phyloP scores from a whole-genome alignment of 1,140 invertebrate genomes.

The Vollenhovia emeryi region DNA sequence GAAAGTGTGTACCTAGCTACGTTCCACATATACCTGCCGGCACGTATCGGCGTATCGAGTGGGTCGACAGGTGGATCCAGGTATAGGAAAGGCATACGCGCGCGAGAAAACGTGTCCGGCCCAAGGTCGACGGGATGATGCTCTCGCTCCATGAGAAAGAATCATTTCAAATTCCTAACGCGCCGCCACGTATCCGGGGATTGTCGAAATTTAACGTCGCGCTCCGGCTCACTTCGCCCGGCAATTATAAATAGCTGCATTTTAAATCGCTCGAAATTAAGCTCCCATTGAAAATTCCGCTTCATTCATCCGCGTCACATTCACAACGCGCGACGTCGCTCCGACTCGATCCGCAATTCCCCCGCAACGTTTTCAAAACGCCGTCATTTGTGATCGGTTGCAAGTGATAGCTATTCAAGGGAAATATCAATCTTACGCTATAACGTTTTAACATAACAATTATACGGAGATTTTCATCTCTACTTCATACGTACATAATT shows the following conservation, averaged over 20 bases:
- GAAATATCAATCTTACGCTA: neutral
- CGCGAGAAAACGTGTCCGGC: slow-evolving; percentile 6
- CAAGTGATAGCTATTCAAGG: neutral
- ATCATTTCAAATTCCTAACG: slow-evolving; percentile 23
- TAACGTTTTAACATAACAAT: neutral
- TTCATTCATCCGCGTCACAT: neutral
- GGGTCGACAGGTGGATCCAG: slow-evolving; percentile 21
- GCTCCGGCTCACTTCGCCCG: neutral
- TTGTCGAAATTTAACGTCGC: slow-evolving; percentile 14
- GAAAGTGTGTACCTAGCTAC: neutral
- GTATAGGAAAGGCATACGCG: slow-evolving; percentile 19
- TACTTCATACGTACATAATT: neutral
- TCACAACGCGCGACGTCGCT: neutral
- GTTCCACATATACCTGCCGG: neutral
- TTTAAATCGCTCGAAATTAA: slow-evolving; percentile 17
- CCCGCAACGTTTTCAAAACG: neutral
- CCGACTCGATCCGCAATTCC: neutral
- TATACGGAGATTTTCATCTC: neutral
- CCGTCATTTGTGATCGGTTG: neutral
- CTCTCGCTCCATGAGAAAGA: slow-evolving; percentile 14
- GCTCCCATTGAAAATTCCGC: slow-evolving; percentile 7
- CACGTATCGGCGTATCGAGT: neutral
- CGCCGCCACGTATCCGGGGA: neutral
- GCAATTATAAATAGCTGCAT: slow-evolving; percentile 9
- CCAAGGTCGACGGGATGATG: slow-evolving; percentile 34